These are phyloP conservation scores for Sitta europaea DNA, from an alignment of 2,113 vertebrate species.

Conservation along the genomic window DNA sequence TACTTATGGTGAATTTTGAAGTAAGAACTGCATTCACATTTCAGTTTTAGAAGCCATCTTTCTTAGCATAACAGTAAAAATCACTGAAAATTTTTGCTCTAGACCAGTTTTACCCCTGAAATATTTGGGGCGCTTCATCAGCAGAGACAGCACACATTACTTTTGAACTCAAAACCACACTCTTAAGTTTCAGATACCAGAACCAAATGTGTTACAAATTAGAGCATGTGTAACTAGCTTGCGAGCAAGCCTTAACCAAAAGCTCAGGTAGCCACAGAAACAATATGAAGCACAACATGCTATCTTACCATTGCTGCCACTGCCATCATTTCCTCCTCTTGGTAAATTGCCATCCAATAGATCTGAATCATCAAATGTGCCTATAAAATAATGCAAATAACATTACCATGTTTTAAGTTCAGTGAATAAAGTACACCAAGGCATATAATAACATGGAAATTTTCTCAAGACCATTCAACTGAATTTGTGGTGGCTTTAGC, in stretches of 20 bases:
- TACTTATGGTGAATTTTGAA: not conserved
- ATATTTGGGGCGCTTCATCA: fast-evolving
- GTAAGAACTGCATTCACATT: not conserved
- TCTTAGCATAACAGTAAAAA: not conserved
- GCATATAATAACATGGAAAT: not conserved
- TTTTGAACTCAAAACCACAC: not conserved
- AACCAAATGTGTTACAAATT: not conserved
- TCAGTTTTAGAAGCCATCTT: not conserved
- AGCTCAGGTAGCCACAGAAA: not conserved
- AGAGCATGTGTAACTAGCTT: not conserved
- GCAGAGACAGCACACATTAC: not conserved
- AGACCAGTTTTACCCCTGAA: not conserved
- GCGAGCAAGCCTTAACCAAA: not conserved
- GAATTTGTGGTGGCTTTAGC: not conserved
- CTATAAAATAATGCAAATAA: not conserved
- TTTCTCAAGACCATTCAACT: not conserved
- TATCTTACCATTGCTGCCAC: conserved; percentile 14
- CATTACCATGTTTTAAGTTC: not conserved
- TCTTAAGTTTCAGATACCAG: not conserved
- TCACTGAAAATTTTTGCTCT: not conserved
- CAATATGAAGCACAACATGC: not conserved
- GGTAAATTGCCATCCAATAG: not conserved
- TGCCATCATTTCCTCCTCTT: not conserved
- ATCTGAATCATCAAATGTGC: conserved; percentile 6
- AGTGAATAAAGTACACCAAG: not conserved